These are phyloP conservation scores for Maylandia zebra DNA, from an alignment of 2,113 vertebrate species.

Conservation along the genomic window DNA sequence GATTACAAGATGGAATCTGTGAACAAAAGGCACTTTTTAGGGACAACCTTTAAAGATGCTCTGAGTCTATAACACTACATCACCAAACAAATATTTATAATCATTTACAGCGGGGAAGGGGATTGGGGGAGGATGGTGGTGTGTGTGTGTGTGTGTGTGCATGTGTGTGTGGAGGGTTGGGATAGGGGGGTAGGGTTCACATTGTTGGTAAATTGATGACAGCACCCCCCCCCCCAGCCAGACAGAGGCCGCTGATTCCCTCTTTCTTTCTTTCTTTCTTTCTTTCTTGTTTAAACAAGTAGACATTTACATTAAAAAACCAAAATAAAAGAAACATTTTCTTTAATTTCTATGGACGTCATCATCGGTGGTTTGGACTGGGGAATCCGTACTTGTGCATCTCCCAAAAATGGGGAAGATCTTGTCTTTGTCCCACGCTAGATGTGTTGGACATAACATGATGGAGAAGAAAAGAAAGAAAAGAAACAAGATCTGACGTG, in stretches of 20 bases:
- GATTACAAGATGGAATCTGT: conserved; percentile 78
- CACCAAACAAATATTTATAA: conserved; percentile 78
- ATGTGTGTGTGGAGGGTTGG: neutral
- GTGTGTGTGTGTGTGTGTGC: neutral
- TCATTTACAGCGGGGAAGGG: conserved; percentile 69
- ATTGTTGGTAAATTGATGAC: neutral
- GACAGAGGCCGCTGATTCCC: neutral
- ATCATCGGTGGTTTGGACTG: neutral
- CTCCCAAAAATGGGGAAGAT: conserved; percentile 65
- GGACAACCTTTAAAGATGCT: conserved; percentile 81
- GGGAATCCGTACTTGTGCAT: conserved; percentile 41
- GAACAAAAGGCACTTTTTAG: conserved; percentile 82
- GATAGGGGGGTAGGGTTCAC: conserved; percentile 4
- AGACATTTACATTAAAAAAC: conserved; percentile 16
- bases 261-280: neutral
- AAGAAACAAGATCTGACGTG: neutral
- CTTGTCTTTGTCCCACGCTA: conserved; percentile 43
- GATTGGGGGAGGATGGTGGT: neutral
- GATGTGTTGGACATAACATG: neutral
- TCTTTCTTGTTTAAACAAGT: conserved; percentile 2
- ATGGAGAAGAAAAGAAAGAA: neutral
- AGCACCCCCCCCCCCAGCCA: neutral
- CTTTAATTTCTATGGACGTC: neutral
- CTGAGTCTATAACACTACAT: conserved; percentile 77
- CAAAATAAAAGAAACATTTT: neutral